Evolutionary conservation across 92 coral and sea anemone species (phyloP), one percentile per base, ranked within the genome.

Genomic region (Desmophyllum pertusum): DNA sequence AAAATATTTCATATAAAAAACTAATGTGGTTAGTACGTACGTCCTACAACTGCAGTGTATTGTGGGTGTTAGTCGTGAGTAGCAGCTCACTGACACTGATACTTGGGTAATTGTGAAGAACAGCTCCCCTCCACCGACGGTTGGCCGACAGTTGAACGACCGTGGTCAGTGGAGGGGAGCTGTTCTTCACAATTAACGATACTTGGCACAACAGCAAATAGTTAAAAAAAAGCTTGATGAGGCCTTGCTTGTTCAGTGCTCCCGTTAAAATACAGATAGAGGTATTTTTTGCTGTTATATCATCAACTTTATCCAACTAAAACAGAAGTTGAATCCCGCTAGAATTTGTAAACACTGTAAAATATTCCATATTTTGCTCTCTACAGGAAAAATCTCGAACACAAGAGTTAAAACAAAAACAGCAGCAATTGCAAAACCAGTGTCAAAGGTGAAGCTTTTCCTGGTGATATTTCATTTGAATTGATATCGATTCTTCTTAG

Each of bases 371-470:
- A 30, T 36, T 39, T 86, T 82, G 13, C 73, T 78, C 42, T 75
- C 37, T 75, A 5, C 83, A 97, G 99, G 99, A 97, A 79, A 94
- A 85, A 68, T 21, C 76, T 29, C 86, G 88, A 55, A 87, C 78
- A 33, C 99, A 97, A 84, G 99, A 94, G 50, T 83, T 94, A 77
- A 97, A 88, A 83, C 94, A 92, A 52, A 97, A 97, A 76, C 95
- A 91, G 23, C 99, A 94, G 59, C 91, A 94, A 41, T 66, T 97
- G 21, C 99, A 97, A 81, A 94, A 95, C 76, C 99, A 97, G 75
- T 90, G 91, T 85, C 99, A 97, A 81, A 97, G 99, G 99, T 97
- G 88, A 29, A 76, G 33, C 33, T 64, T 17, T 18, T 64, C n/a
- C n/a, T n/a, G n/a, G n/a, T n/a, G n/a, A n/a, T n/a, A n/a, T n/a